Percentiles rank a stretch among this genome's conserved stretches.
phyloP scores from a whole-genome alignment of 2,888 invertebrate species.

The Machimus atricapillus region DNA sequence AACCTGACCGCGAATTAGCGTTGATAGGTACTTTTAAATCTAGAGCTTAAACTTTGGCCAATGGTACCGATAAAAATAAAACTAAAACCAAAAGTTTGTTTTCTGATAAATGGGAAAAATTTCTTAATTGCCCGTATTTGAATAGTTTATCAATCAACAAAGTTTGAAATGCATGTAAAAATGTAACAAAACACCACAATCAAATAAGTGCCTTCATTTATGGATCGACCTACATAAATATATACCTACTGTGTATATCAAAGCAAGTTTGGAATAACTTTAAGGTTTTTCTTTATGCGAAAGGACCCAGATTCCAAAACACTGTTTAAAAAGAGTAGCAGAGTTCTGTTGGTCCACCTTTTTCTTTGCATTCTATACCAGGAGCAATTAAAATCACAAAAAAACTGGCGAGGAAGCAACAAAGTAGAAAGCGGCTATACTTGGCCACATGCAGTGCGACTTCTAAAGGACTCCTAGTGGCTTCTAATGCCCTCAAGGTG shows the following conservation, averaged over 20 bases:
- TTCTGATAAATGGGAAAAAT: too few relatives aligned
- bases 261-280: not conserved
- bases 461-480: not conserved
- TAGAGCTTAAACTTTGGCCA: too few relatives aligned
- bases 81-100: too few relatives aligned
- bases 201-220: not conserved
- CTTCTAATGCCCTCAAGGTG: not conserved
- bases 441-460: not conserved
- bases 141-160: too few relatives aligned
- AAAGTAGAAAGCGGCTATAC: not conserved
- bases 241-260: too few relatives aligned
- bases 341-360: not conserved
- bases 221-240: not conserved
- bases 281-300: not conserved
- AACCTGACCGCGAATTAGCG: not conserved
- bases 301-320: constrained; percentile 40
- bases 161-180: too few relatives aligned
- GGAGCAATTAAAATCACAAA: constrained; percentile 44
- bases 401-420: not conserved
- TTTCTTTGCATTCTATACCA: not conserved
- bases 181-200: too few relatives aligned
- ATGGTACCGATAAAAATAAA: too few relatives aligned
- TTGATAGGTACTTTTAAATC: too few relatives aligned
- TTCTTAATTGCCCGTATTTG: too few relatives aligned
- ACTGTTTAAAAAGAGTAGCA: not conserved